Evolutionary conservation across 2,888 invertebrate genomes (phyloP).

Genomic region (Trichacis sp.): DNA sequence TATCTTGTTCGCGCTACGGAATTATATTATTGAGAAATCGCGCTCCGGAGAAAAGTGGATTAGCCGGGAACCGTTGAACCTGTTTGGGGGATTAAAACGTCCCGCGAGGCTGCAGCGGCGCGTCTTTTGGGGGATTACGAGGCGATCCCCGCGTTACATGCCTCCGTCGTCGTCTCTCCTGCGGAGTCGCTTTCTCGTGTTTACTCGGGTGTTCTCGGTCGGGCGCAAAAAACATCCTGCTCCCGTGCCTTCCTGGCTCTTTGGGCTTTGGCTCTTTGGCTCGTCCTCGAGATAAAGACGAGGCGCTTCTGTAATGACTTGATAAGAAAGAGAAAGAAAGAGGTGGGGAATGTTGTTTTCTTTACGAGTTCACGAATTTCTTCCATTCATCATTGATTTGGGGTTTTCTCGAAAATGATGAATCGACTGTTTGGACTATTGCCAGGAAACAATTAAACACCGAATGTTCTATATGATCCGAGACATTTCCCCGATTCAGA

Average conservation of each 20-base stretch:
- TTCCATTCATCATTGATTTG: no score
- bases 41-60: conserved; percentile 2
- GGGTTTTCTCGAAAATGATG: no score
- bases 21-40: no score
- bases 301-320: no score
- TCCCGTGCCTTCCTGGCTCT: conserved; percentile 2
- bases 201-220: conserved; percentile 20
- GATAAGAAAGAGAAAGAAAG: no score
- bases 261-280: conserved; percentile 34
- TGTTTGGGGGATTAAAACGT: conserved; percentile 61
- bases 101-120: conserved; percentile 44
- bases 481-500: no score
- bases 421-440: no score
- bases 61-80: conserved; percentile 43
- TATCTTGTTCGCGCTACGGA: no score
- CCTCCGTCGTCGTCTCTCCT: conserved; percentile 43
- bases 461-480: no score
- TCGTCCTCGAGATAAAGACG: not conserved
- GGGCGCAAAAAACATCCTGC: conserved; percentile 21
- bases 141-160: conserved; percentile 45
- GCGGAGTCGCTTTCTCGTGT: conserved; percentile 23
- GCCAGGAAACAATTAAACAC: no score
- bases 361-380: no score
- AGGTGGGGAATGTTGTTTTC: no score
- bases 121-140: conserved; percentile 53